Evolutionary conservation across 2,113 vertebrate species (phyloP).

Genomic region (Pelobates fuscus): DNA sequence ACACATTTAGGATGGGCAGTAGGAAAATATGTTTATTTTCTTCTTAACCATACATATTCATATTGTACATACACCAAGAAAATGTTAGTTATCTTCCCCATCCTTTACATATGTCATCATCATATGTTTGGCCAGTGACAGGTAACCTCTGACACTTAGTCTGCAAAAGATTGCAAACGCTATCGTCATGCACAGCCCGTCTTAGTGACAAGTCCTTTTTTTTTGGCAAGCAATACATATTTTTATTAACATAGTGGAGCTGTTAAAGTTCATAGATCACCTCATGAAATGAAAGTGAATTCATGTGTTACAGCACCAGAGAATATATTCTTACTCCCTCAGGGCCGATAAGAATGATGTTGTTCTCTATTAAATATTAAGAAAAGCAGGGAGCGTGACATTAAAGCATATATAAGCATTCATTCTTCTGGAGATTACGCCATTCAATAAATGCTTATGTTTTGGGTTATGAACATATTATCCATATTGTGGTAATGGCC

Average conservation of each 20-base stretch:
- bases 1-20: no score
- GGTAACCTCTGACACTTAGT: no score
- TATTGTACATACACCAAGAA: no score
- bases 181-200: background rate
- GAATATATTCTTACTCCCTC: constrained; percentile 23
- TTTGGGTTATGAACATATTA: constrained; percentile 17
- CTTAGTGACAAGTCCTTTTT: constrained; percentile 1
- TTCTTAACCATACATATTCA: no score
- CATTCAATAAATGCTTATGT: constrained; percentile 10
- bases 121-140: background rate
- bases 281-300: constrained; percentile 36
- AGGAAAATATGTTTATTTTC: no score
- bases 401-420: constrained; percentile 7
- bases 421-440: constrained; percentile 4
- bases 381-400: constrained; percentile 15
- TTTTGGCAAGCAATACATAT: constrained; percentile 41
- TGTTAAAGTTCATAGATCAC: constrained; percentile 42
- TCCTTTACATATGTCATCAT: constrained; percentile 24
- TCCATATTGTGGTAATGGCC: constrained; percentile 23
- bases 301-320: constrained; percentile 11
- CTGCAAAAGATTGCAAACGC: no score
- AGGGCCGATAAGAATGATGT: constrained; percentile 37
- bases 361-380: constrained; percentile 34
- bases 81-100: no score
- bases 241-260: constrained; percentile 33